Evolutionary conservation across 2,113 vertebrate genomes (phyloP).

Genomic region (Pan paniscus): DNA sequence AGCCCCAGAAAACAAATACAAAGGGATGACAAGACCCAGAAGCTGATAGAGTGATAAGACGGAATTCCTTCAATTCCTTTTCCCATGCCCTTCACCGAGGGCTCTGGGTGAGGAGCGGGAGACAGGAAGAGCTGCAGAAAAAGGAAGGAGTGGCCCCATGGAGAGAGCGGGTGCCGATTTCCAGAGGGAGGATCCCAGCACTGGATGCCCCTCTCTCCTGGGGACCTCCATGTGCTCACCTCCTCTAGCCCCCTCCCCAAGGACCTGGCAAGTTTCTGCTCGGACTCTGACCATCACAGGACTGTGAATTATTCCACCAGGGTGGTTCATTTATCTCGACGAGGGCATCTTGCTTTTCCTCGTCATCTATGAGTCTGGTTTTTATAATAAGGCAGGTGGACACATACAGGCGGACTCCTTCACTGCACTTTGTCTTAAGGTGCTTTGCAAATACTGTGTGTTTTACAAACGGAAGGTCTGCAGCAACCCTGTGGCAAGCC

Average conservation of each 20-base stretch:
- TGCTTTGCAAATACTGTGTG: fast-evolving
- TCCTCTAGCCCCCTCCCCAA: background rate
- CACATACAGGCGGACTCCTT: background rate
- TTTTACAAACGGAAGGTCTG: background rate
- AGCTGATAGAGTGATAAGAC: background rate
- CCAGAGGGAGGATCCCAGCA: background rate
- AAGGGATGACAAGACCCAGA: background rate
- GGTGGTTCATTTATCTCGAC: background rate
- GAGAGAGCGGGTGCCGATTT: background rate
- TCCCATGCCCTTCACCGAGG: background rate
- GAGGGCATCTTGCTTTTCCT: background rate
- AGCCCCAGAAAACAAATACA: background rate
- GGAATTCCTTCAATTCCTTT: background rate
- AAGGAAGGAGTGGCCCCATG: background rate
- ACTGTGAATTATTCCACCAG: background rate
- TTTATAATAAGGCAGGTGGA: background rate
- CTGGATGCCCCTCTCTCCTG: too few relatives aligned
- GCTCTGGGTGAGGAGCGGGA: background rate
- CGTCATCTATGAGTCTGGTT: too few relatives aligned
- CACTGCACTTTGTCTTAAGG: background rate
- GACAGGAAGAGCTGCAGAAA: background rate
- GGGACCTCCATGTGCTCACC: background rate
- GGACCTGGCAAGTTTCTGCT: background rate
- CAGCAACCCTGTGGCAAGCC: background rate
- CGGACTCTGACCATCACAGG: background rate